Evolutionary conservation across 2,797 vertebrate species (phyloP).

Genomic region (Okamejei kenojei): DNA sequence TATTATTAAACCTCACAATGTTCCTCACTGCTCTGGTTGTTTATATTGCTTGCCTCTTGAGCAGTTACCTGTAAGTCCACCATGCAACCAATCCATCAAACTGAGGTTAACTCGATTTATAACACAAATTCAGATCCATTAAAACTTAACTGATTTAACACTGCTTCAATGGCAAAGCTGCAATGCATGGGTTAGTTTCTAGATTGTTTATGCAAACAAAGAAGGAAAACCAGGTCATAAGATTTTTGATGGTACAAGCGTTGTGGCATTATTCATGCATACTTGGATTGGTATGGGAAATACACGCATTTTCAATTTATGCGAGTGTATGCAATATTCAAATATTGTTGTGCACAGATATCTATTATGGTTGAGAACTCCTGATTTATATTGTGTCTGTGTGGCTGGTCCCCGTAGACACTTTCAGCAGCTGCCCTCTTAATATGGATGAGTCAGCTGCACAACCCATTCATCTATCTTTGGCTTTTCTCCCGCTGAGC

Average conservation of each 20-base stretch:
- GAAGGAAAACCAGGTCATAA: neutral
- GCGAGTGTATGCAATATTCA: slow-evolving; percentile 2
- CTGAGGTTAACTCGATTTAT: neutral
- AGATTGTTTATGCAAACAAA: neutral
- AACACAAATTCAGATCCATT: slow-evolving; percentile 21
- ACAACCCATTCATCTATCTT: neutral
- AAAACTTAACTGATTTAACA: neutral
- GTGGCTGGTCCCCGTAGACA: slow-evolving; percentile 5
- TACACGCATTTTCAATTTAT: neutral
- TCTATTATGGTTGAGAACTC: slow-evolving; percentile 12
- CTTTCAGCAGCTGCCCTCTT: neutral
- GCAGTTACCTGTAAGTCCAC: neutral
- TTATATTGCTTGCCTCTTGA: neutral
- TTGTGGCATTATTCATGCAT: neutral
- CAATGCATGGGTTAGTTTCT: neutral
- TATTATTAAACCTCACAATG: neutral
- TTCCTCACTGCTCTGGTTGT: neutral
- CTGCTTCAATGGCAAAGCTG: neutral
- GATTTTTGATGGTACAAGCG: neutral
- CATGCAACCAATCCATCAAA: neutral
- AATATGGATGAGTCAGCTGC: neutral
- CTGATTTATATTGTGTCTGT: neutral
- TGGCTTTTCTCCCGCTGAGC: neutral
- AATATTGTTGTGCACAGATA: neutral
- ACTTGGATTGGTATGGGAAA: neutral